phyloP scores from a whole-genome alignment of 2,888 invertebrate genomes.

The Drosophila parthenogenetica region DNA sequence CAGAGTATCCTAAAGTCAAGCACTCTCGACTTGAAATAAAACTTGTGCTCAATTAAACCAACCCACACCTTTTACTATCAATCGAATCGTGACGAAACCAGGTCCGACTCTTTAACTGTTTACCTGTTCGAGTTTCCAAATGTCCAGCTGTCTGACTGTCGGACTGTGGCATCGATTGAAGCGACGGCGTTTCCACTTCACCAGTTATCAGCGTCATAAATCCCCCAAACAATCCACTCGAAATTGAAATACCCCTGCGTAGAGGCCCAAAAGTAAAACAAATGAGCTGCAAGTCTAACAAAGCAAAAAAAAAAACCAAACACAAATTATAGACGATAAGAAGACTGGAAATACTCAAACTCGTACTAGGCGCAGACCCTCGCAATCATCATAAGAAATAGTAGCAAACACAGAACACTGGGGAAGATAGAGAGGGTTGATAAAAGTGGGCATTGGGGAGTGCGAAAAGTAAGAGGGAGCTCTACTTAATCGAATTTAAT shows the following conservation, averaged over 20 bases:
- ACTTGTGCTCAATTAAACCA: conserved; percentile 27
- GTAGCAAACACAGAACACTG: background rate
- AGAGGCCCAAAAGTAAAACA: conserved; percentile 56
- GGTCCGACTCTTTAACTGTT: conserved; percentile 20
- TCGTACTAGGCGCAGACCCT: conserved; percentile 14
- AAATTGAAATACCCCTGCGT: conserved; percentile 56
- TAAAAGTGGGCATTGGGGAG: background rate
- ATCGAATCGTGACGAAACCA: conserved; percentile 68
- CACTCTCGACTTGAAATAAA: conserved; percentile 4
- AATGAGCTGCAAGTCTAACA: conserved; percentile 64
- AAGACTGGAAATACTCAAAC: conserved; percentile 36
- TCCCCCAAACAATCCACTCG: conserved; percentile 74
- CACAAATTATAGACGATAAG: conserved; percentile 51
- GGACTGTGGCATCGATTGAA: conserved; percentile 11
- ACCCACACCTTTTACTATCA: conserved; percentile 59
- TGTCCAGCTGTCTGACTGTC: conserved; percentile 68
- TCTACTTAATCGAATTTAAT: conserved; percentile 69
- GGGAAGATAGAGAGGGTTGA: background rate
- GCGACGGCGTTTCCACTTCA: conserved; percentile 66
- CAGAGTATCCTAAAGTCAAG: background rate
- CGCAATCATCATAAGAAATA: conserved; percentile 24
- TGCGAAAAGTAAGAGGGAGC: conserved; percentile 3
- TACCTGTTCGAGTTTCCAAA: conserved; percentile 52
- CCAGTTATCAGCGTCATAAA: conserved; percentile 76
- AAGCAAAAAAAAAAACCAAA: background rate